Conservation (phyloP, 1,140 invertebrate species). For the Drosophila equinoxialis region DNA sequence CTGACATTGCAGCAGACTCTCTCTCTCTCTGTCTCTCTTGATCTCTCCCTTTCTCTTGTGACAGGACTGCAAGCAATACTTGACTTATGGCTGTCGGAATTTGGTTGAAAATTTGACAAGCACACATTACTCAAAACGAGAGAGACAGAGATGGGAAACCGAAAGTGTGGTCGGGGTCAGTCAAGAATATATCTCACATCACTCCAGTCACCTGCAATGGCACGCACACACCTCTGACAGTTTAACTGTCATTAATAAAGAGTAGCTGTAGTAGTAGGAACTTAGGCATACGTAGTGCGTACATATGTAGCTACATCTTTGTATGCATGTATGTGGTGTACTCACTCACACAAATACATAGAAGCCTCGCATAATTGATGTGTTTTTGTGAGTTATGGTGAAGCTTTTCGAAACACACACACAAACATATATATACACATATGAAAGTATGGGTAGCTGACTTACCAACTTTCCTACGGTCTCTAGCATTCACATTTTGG, state of each 20-base stretch:
- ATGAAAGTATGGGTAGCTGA: slow-evolving; percentile 41
- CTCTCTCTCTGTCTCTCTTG: background rate
- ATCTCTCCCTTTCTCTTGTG: no score
- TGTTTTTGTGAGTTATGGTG: slow-evolving; percentile 77
- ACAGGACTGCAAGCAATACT: slow-evolving; percentile 50
- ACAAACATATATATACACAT: background rate
- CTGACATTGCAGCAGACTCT: background rate
- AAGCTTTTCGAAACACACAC: slow-evolving; percentile 38
- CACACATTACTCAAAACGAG: slow-evolving; percentile 66
- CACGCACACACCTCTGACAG: slow-evolving; percentile 78
- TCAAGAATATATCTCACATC: slow-evolving; percentile 19
- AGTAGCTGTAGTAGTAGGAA: slow-evolving; percentile 32
- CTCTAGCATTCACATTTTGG: slow-evolving; percentile 10
- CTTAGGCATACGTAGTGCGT: slow-evolving; percentile 12
- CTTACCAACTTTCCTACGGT: slow-evolving; percentile 62
- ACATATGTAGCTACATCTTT: background rate
- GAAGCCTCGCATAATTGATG: slow-evolving; percentile 69
- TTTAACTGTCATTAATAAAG: slow-evolving; percentile 81
- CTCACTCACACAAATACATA: slow-evolving; percentile 25
- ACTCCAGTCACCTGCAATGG: slow-evolving; percentile 64
- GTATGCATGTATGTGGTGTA: background rate
- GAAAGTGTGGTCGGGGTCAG: slow-evolving; percentile 8
- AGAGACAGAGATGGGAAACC: slow-evolving; percentile 2
- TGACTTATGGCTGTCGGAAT: slow-evolving; percentile 69
- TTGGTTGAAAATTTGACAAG: slow-evolving; percentile 71